Conservation (phyloP, 2,888 invertebrate species). For the Macrophya annulata region DNA sequence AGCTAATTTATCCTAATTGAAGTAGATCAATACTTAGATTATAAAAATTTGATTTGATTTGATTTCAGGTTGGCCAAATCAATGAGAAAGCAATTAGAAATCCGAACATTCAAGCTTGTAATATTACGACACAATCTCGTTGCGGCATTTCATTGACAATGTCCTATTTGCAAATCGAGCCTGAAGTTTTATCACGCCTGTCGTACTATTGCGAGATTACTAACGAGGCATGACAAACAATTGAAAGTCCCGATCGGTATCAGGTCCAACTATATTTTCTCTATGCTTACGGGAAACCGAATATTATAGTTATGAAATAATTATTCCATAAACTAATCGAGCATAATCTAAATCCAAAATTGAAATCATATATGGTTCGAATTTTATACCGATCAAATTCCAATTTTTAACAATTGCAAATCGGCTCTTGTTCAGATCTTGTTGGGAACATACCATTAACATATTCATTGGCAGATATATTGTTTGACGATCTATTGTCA, state of each 20-base stretch:
- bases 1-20: neutral
- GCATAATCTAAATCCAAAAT: too few species aligned
- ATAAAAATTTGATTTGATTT: neutral
- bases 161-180: constrained; percentile 27
- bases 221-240: constrained; percentile 39
- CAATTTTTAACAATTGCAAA: neutral
- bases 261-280: neutral
- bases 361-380: neutral
- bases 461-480: too few species aligned
- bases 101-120: neutral
- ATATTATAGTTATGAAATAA: neutral
- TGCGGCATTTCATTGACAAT: neutral
- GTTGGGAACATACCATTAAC: too few species aligned
- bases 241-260: constrained; percentile 25
- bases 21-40: neutral
- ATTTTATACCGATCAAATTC: neutral
- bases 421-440: too few species aligned
- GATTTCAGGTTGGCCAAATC: neutral
- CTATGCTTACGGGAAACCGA: neutral
- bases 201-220: neutral
- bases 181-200: constrained; percentile 36
- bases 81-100: neutral
- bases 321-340: neutral
- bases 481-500: too few species aligned
- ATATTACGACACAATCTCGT: constrained; percentile 19